phyloP scores from a whole-genome alignment of 2,888 invertebrate genomes.

The Altica lythri region DNA sequence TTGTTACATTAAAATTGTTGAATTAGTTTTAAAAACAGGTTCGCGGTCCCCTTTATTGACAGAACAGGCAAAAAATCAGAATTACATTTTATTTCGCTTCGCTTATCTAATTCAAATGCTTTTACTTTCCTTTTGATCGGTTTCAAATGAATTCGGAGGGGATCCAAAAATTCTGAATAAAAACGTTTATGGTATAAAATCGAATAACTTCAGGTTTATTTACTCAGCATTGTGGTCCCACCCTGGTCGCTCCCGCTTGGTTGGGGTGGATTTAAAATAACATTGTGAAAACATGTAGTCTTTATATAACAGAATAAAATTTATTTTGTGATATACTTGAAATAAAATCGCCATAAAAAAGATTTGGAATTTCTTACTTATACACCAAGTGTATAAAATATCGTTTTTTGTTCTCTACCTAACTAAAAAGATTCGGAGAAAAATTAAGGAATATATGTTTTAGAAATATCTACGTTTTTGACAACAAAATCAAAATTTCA shows the following conservation, averaged over 20 bases:
- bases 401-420: no score
- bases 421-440: no score
- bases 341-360: no score
- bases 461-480: no score
- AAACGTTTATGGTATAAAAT: constrained; percentile 54
- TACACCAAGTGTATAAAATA: no score
- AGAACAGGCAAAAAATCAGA: constrained; percentile 8
- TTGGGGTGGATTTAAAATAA: constrained; percentile 52
- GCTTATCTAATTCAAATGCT: constrained; percentile 35
- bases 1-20: constrained; percentile 5
- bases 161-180: constrained; percentile 46
- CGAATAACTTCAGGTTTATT: constrained; percentile 57
- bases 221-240: constrained; percentile 49
- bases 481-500: no score
- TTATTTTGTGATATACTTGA: no score
- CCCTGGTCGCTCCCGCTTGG: constrained; percentile 25
- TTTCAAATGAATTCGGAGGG: constrained; percentile 45
- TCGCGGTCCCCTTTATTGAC: constrained; percentile 1
- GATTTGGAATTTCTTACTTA: no score
- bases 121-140: constrained; percentile 45
- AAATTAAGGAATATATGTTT: no score
- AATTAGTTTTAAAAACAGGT: constrained; percentile 3
- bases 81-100: constrained; percentile 29
- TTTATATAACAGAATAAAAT: constrained; percentile 17
- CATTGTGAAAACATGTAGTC: constrained; percentile 42